These are phyloP conservation scores for Scaptomyza graminum DNA, from an alignment of 1,140 invertebrate species.

Conservation along the genomic window DNA sequence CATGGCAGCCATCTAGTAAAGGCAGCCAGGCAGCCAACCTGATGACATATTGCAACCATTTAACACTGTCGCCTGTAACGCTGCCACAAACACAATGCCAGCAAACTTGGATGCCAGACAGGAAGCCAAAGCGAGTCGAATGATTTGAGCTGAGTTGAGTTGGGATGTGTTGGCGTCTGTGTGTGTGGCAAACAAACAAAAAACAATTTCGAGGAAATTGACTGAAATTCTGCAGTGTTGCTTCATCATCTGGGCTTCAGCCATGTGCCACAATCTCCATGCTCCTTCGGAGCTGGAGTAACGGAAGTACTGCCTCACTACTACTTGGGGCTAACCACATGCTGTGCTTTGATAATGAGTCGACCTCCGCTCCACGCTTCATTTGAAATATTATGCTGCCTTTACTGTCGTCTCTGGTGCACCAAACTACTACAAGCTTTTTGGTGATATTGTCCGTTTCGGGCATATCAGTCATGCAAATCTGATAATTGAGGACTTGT, in stretches of 20 bases:
- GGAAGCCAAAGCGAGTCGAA: constrained; percentile 60
- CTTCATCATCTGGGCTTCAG: constrained; percentile 63
- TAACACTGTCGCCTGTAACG: constrained; percentile 81
- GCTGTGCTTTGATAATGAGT: constrained; percentile 82
- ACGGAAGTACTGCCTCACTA: constrained; percentile 56
- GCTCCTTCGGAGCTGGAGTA: constrained; percentile 35
- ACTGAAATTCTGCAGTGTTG: constrained; percentile 82
- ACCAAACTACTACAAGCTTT: constrained; percentile 11
- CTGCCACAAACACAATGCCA: constrained; percentile 71
- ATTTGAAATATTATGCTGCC: constrained; percentile 78
- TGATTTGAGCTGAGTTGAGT: constrained; percentile 7
- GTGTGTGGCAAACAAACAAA: constrained; percentile 74
- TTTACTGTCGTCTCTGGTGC: background rate
- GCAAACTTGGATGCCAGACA: constrained; percentile 30
- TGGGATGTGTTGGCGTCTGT: constrained; percentile 29
- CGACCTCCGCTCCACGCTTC: constrained; percentile 54
- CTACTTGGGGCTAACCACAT: constrained; percentile 75
- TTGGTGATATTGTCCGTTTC: constrained; percentile 23
- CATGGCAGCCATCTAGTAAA: constrained; percentile 73
- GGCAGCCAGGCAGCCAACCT: constrained; percentile 58
- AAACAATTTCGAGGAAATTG: constrained; percentile 82
- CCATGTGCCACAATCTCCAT: constrained; percentile 34
- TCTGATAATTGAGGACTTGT: constrained; percentile 81
- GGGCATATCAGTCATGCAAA: constrained; percentile 74
- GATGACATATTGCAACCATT: constrained; percentile 83